phyloP scores from a whole-genome alignment of 2,888 invertebrate genomes.

The Barypeithes pellucidus region DNA sequence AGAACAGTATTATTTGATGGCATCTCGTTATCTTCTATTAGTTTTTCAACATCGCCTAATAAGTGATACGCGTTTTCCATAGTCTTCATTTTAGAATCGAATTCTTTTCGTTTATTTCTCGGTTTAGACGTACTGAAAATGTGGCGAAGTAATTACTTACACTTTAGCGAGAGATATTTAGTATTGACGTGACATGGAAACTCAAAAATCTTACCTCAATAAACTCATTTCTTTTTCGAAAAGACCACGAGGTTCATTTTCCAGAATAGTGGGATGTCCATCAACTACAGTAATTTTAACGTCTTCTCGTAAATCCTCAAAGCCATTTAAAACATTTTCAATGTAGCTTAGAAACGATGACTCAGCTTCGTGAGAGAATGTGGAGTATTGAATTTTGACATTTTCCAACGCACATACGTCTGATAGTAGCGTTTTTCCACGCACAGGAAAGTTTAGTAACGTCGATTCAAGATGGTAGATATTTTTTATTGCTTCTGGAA shows the following conservation, averaged over 20 bases:
- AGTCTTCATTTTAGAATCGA: constrained; percentile 60
- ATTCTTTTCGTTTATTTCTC: constrained; percentile 52
- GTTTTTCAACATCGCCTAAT: constrained; percentile 59
- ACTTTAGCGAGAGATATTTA: too few relatives aligned
- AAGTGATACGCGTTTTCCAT: constrained; percentile 63
- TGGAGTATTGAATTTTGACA: constrained; percentile 57
- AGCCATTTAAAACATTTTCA: constrained; percentile 60
- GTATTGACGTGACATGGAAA: too few relatives aligned
- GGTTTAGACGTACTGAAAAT: constrained; percentile 50
- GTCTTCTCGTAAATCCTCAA: constrained; percentile 53
- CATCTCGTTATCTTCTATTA: constrained; percentile 58
- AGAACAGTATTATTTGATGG: constrained; percentile 2
- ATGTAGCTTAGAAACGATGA: constrained; percentile 55
- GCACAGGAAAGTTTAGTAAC: constrained; percentile 62
- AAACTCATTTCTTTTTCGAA: constrained; percentile 42
- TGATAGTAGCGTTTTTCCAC: constrained; percentile 61
- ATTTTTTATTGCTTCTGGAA: constrained; percentile 55
- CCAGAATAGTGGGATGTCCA: constrained; percentile 32
- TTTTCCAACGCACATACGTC: constrained; percentile 58
- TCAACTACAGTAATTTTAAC: constrained; percentile 55
- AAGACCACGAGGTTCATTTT: constrained; percentile 49
- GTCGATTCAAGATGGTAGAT: constrained; percentile 60
- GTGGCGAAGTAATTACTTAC: too few relatives aligned
- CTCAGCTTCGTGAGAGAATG: constrained; percentile 31
- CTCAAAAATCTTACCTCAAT: constrained; percentile 37